Evolutionary conservation across 2,113 vertebrate genomes (phyloP).

Genomic region (Meles meles): DNA sequence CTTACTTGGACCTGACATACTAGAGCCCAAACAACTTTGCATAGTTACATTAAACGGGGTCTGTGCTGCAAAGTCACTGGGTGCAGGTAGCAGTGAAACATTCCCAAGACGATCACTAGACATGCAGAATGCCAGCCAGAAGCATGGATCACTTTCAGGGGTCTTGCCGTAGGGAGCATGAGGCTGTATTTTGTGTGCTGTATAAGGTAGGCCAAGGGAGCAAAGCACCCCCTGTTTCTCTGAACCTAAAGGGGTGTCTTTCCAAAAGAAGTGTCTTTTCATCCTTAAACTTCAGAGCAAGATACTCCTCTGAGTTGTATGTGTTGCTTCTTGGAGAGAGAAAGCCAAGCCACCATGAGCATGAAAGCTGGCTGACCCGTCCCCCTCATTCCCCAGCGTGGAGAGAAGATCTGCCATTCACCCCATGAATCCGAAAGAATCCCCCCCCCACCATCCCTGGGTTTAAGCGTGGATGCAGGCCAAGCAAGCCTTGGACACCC

Average conservation of each 20-base stretch:
- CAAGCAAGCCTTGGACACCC: constrained; percentile 67
- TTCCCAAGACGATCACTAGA: constrained; percentile 82
- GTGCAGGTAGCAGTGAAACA: constrained; percentile 80
- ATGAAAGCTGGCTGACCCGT: neutral
- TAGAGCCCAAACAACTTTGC: constrained; percentile 81
- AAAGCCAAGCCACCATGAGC: constrained; percentile 9
- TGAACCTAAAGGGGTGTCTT: constrained; percentile 38
- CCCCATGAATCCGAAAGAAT: neutral
- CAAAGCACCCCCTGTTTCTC: constrained; percentile 52
- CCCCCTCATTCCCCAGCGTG: neutral
- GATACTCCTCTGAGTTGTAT: neutral
- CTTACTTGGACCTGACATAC: constrained; percentile 60
- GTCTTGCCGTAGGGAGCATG: constrained; percentile 79
- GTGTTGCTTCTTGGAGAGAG: neutral
- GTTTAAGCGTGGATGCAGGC: constrained; percentile 51
- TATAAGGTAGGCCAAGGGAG: constrained; percentile 64
- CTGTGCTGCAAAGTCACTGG: constrained; percentile 70
- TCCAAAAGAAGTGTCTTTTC: neutral
- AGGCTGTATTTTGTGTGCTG: constrained; percentile 72
- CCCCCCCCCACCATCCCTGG: constrained; percentile 7
- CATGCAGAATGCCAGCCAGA: constrained; percentile 85
- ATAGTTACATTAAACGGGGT: constrained; percentile 77
- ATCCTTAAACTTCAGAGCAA: neutral
- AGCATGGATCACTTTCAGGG: constrained; percentile 80
- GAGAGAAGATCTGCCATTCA: neutral